Conservation (phyloP, 1,140 invertebrate genomes). For the Oedothorax gibbosus region DNA sequence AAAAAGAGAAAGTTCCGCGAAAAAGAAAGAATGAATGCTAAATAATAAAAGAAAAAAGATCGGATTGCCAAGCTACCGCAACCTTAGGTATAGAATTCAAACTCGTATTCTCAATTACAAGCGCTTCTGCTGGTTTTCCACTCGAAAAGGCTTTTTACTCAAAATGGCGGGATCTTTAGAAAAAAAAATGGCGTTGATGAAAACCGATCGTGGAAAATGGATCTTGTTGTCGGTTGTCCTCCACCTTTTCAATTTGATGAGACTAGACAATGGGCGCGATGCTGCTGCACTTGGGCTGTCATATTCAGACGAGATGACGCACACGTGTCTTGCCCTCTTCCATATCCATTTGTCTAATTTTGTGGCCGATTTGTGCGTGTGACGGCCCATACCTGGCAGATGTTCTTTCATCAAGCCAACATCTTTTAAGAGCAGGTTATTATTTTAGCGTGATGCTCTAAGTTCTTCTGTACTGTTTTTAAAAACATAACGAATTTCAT, state of each 20-base stretch:
- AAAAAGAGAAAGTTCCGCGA: constrained; percentile 21
- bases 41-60: constrained; percentile 25
- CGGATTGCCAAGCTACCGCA: constrained; percentile 12
- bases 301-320: constrained; percentile 41
- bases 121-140: constrained; percentile 42
- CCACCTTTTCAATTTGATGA: constrained; percentile 50
- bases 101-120: constrained; percentile 48
- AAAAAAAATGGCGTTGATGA: constrained; percentile 36
- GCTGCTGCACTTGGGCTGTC: constrained; percentile 37
- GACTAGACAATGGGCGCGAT: constrained; percentile 21
- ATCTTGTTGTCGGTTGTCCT: constrained; percentile 37
- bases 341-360: constrained; percentile 20
- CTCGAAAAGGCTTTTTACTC: constrained; percentile 9
- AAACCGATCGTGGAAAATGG: constrained; percentile 45
- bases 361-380: constrained; percentile 3
- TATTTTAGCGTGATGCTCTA: too few species aligned
- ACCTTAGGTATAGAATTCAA: constrained; percentile 49
- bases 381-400: neutral
- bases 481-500: too few species aligned
- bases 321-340: neutral
- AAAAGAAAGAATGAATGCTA: neutral
- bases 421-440: too few species aligned
- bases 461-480: too few species aligned
- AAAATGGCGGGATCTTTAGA: neutral
- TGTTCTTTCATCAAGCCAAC: neutral